These are phyloP conservation scores for Chelonoidis abingdonii DNA, from an alignment of 2,113 vertebrate genomes.

Conservation along the genomic window DNA sequence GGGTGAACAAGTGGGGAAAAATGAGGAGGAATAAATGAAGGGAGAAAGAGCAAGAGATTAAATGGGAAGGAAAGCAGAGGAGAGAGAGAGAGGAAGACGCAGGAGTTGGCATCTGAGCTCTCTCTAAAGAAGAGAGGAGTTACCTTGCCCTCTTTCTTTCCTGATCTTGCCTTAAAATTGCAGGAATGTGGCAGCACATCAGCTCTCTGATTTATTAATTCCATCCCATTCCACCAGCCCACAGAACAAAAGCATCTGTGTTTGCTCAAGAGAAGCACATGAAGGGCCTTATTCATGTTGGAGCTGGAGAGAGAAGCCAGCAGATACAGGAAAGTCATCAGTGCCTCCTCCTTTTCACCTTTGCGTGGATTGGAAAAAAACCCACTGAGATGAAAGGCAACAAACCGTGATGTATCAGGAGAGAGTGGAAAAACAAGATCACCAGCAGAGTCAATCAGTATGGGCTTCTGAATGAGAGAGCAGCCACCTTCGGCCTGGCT, in stretches of 20 bases:
- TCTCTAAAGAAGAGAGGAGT: slow-evolving; percentile 30
- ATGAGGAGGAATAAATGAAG: background rate
- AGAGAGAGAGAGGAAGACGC: background rate
- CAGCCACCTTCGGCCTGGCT: rapidly evolving
- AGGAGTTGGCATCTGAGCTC: slow-evolving; percentile 2
- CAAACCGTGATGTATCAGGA: background rate
- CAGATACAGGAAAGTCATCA: slow-evolving; percentile 62
- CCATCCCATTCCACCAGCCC: slow-evolving; percentile 67
- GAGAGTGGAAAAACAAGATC: background rate
- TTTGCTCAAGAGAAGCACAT: slow-evolving; percentile 71
- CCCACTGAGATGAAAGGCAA: background rate
- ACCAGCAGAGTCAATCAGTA: background rate
- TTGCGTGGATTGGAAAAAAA: slow-evolving; percentile 20
- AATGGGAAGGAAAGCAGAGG: background rate
- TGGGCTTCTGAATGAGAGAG: background rate
- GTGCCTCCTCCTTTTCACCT: slow-evolving; percentile 70
- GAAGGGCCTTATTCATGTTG: slow-evolving; percentile 75
- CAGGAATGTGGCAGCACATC: slow-evolving; percentile 72
- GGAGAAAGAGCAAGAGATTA: background rate
- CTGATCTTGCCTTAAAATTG: slow-evolving; percentile 72
- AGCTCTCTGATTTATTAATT: slow-evolving; percentile 74
- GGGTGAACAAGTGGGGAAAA: background rate
- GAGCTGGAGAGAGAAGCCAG: slow-evolving; percentile 71
- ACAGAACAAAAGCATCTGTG: slow-evolving; percentile 79
- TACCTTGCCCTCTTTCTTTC: slow-evolving; percentile 20